Evolutionary conservation across 2,113 vertebrate genomes (phyloP).

Genomic region (Bubo scandiacus): DNA sequence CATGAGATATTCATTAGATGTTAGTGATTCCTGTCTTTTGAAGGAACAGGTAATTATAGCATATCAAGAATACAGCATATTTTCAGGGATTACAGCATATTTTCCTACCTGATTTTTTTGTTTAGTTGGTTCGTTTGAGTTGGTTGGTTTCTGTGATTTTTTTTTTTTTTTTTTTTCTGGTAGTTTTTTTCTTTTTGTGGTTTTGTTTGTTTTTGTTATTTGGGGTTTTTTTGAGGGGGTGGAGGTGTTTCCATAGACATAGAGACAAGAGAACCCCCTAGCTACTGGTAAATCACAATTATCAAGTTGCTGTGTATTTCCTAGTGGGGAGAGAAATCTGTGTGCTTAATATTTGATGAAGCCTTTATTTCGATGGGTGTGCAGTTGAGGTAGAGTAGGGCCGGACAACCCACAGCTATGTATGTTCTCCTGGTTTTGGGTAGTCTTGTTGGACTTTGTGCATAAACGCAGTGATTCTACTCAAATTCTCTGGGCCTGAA

Average conservation of each 20-base stretch:
- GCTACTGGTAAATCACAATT: background rate
- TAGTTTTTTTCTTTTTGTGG: too few relatives aligned
- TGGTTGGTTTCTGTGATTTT: too few relatives aligned
- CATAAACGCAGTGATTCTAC: background rate
- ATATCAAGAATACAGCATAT: background rate
- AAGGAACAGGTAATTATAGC: background rate
- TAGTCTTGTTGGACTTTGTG: background rate
- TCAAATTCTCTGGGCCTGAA: background rate
- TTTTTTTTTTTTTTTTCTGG: too few relatives aligned
- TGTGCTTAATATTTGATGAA: background rate
- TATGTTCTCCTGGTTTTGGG: background rate
- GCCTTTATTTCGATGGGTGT: background rate
- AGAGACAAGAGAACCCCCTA: background rate
- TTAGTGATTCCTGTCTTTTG: background rate
- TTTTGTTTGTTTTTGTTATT: too few relatives aligned
- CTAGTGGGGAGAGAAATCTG: background rate
- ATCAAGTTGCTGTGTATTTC: background rate
- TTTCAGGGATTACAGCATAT: background rate
- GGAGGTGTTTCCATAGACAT: background rate
- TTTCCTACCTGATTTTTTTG: background rate
- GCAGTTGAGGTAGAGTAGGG: background rate
- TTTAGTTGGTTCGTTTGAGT: background rate
- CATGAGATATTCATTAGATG: background rate
- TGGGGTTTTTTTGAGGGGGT: background rate
- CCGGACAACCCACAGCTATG: background rate